Percentiles rank a stretch among this genome's conserved stretches.
Conservation (phyloP, 2,888 invertebrate genomes). For the Deilephila porcellus region DNA sequence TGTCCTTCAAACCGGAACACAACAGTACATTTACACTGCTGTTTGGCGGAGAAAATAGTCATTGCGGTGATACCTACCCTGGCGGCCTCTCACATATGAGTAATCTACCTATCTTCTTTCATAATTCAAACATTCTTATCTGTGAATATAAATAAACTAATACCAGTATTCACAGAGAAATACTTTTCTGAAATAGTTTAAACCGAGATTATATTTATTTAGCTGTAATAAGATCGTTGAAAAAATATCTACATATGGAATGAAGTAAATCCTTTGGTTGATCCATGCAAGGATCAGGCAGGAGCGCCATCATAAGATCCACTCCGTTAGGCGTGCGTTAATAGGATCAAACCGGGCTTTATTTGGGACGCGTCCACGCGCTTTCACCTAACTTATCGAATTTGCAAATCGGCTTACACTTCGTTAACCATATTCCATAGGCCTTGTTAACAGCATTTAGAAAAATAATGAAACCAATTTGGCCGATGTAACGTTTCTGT, state of each 20-base stretch:
- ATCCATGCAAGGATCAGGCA: slow-evolving; percentile 66
- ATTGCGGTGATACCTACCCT: too few relatives aligned
- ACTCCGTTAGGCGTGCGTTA: slow-evolving; percentile 80
- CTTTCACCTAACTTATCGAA: slow-evolving; percentile 83
- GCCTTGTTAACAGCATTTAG: slow-evolving; percentile 18
- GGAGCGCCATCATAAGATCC: slow-evolving; percentile 73
- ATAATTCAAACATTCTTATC: background rate
- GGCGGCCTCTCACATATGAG: too few relatives aligned
- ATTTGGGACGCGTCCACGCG: slow-evolving; percentile 80
- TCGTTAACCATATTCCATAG: slow-evolving; percentile 68
- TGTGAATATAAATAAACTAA: background rate
- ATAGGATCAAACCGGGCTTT: slow-evolving; percentile 83
- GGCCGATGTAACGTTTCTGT: slow-evolving; percentile 8
- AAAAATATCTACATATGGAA: slow-evolving; percentile 50
- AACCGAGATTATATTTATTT: background rate
- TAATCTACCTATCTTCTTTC: background rate
- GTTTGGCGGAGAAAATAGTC: too few relatives aligned
- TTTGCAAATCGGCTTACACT: slow-evolving; percentile 83
- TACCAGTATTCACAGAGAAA: background rate
- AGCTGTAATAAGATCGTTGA: slow-evolving; percentile 38
- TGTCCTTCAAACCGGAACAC: too few relatives aligned
- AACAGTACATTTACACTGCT: too few relatives aligned
- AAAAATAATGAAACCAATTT: slow-evolving; percentile 27
- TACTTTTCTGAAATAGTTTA: background rate
- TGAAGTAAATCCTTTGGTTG: slow-evolving; percentile 56